Conservation (phyloP, 2,888 invertebrate genomes). For the Leptopterna dolabrata region DNA sequence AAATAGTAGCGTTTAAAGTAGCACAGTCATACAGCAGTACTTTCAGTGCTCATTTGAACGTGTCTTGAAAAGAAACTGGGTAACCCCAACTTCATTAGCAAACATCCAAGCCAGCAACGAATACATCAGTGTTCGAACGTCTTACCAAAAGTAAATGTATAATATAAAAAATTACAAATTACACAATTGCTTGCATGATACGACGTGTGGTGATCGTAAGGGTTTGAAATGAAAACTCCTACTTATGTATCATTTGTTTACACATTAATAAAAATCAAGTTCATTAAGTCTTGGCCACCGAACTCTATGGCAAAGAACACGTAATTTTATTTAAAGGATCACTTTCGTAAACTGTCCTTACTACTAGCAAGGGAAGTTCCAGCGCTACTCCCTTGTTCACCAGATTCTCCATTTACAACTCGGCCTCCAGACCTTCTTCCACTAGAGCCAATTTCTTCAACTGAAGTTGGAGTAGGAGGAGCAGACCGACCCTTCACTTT, state of each 20-base stretch:
- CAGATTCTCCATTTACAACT: constrained; percentile 63
- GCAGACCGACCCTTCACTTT: constrained; percentile 66
- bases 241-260: constrained; percentile 18
- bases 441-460: constrained; percentile 65
- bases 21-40: not conserved
- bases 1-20: not conserved
- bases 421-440: constrained; percentile 62
- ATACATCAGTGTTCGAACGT: constrained; percentile 20
- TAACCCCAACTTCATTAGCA: not conserved
- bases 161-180: constrained; percentile 51
- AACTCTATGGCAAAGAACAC: constrained; percentile 20
- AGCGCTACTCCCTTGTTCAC: constrained; percentile 64
- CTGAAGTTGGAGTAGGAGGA: constrained; percentile 65
- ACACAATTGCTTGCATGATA: constrained; percentile 39
- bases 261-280: constrained; percentile 15
- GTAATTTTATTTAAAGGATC: constrained; percentile 57
- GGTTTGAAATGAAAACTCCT: constrained; percentile 16
- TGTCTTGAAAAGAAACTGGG: not conserved
- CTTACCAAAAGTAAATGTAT: constrained; percentile 35
- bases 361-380: constrained; percentile 66
- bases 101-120: not conserved
- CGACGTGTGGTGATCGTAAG: constrained; percentile 27
- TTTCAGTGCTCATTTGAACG: not conserved
- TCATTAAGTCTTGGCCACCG: constrained; percentile 15
- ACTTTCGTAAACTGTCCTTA: constrained; percentile 66